phyloP scores from a whole-genome alignment of 2,797 vertebrate species.

The Anniella stebbinsi region DNA sequence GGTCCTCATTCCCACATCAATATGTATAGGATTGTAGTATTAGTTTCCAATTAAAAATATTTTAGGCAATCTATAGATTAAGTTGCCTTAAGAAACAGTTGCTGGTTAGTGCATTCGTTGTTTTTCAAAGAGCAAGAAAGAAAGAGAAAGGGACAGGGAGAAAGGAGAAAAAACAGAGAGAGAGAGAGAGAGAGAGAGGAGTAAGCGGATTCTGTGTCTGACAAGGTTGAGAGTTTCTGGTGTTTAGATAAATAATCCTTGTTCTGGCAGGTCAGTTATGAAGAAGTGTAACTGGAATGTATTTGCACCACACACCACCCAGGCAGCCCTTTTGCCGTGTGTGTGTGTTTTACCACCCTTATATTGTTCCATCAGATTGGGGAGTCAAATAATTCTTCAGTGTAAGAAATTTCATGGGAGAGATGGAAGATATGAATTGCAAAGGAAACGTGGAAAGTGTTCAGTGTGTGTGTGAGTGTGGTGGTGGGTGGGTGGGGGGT shows the following conservation, averaged over 20 bases:
- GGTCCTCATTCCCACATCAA: neutral
- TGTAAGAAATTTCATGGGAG: constrained; percentile 41
- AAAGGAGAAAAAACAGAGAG: neutral
- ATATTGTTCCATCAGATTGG: neutral
- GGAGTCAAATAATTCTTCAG: constrained; percentile 31
- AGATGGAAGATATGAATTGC: constrained; percentile 50
- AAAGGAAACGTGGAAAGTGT: constrained; percentile 35
- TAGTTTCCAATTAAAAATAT: neutral
- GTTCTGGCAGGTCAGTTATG: neutral
- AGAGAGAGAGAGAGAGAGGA: neutral
- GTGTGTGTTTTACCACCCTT: neutral
- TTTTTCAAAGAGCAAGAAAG: too few relatives aligned
- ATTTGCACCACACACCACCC: neutral
- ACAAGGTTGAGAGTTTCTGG: neutral
- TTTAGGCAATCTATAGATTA: neutral
- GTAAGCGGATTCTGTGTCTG: neutral
- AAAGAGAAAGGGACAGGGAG: too few relatives aligned
- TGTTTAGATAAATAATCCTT: too few relatives aligned
- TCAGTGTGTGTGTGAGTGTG: constrained; percentile 31
- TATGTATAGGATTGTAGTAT: neutral
- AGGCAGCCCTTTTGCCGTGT: neutral
- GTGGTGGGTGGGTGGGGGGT: too few relatives aligned
- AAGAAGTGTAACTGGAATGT: neutral
- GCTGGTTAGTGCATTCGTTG: too few relatives aligned
- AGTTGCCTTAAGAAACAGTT: neutral